phyloP scores from a whole-genome alignment of 2,888 invertebrate genomes.

The Ramazzottius varieornatus region DNA sequence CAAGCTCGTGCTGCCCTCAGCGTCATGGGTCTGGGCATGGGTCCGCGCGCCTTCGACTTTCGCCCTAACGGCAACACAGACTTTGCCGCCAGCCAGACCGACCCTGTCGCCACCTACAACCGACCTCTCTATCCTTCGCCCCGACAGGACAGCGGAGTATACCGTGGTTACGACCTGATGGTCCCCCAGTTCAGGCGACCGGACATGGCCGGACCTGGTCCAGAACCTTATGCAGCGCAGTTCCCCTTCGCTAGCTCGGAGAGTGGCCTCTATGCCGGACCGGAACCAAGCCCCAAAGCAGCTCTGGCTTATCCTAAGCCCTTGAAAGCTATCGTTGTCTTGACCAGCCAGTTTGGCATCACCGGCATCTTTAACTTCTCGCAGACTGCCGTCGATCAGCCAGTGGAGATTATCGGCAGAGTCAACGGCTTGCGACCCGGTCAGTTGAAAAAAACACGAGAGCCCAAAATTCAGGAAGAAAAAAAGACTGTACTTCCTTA shows the following conservation, averaged over 20 bases:
- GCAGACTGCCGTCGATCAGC: not conserved
- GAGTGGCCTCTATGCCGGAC: no score
- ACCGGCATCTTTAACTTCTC: not conserved
- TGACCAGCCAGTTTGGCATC: not conserved
- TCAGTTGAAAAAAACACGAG: no score
- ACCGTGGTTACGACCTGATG: not conserved
- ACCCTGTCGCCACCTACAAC: not conserved
- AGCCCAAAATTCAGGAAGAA: no score
- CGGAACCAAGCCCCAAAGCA: not conserved
- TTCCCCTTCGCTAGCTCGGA: not conserved
- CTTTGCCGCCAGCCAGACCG: not conserved
- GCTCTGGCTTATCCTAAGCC: not conserved
- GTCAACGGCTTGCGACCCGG: not conserved
- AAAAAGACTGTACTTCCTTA: no score
- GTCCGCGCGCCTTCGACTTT: not conserved
- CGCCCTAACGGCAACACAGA: not conserved
- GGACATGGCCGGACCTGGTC: not conserved
- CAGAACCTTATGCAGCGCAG: not conserved
- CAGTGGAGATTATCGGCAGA: not conserved
- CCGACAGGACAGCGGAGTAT: not conserved
- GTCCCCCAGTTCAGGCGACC: not conserved
- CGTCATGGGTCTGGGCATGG: not conserved
- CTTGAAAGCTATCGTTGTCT: not conserved
- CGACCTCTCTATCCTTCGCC: not conserved
- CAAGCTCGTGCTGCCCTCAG: not conserved